Evolutionary conservation across 2,113 vertebrate species (phyloP).

Genomic region (Apaloderma vittatum): DNA sequence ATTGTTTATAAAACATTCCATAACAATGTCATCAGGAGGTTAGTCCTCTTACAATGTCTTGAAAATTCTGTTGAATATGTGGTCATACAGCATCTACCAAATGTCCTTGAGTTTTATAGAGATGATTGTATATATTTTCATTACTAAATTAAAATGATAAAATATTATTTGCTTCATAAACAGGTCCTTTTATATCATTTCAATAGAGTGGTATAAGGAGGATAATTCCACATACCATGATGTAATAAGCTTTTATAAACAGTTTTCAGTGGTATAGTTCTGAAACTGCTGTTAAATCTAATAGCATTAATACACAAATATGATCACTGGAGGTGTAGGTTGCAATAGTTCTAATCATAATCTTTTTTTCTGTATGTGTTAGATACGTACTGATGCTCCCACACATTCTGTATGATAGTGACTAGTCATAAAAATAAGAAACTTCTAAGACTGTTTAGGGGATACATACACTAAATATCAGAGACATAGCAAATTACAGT

Average conservation of each 20-base stretch:
- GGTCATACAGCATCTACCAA: not conserved
- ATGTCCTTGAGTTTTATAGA: not conserved
- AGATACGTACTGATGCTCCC: not conserved
- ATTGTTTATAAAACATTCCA: not conserved
- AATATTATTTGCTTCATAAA: not conserved
- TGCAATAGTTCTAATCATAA: slow-evolving; percentile 1
- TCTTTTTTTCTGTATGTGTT: not conserved
- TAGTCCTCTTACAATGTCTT: not conserved
- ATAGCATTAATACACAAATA: not conserved
- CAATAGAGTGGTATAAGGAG: not conserved
- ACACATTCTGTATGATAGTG: not conserved
- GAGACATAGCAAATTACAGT: not conserved
- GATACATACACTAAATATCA: not conserved
- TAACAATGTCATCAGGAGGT: not conserved
- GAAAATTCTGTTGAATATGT: not conserved
- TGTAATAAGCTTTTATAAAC: not conserved
- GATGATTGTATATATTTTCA: not conserved
- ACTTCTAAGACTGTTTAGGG: not conserved
- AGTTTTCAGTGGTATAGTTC: not conserved
- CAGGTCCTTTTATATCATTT: not conserved
- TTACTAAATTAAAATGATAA: not conserved
- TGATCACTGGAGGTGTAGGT: not conserved
- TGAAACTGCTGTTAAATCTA: not conserved
- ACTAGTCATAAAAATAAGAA: not conserved
- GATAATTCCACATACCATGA: not conserved